Evolutionary conservation across 2,797 vertebrate species (phyloP), one percentile per base, ranked within the genome.

Genomic region (Hybognathus amarus): DNA sequence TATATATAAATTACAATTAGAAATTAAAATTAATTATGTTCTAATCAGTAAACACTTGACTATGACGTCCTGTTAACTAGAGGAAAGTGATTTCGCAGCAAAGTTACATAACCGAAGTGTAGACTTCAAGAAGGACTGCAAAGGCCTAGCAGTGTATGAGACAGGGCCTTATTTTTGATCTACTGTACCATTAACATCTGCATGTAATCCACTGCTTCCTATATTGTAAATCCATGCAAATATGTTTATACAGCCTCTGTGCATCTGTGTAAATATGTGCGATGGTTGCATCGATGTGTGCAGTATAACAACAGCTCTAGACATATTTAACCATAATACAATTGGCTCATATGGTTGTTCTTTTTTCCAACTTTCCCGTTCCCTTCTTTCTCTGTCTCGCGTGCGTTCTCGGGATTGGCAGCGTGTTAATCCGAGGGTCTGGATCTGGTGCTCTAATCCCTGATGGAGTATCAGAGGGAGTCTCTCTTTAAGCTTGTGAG

Each of bases 371-470:
- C 40, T 22, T n/a, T 76, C 17, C 59, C 24, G 50, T 40, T 64
- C 38, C 42, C 38, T 20, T 70, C 56, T 77, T 68, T 40, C 18
- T 52, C 85, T 40, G 30, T 64, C 33, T 85, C 22, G 1, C 22
- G 38, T 17, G 40, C 6, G 22, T 38, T 64, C 36, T 69, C n/a
- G 77, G 80, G 79, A 86, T 87, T 85, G 85, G 42, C 85, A 56
- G 59, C 12, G 61, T 76, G 67, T 79, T 88, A 84, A 87, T 90
- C 85, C 84, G 3, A 50, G 61, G 38, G 87, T 73, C 59, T 77
- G 84, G 77, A 80, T 69, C 80, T 85, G 68, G 24, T 18, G 69
- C 56, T 67, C 67, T 90, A 88, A 87, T 88, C 85, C 86, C 84
- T 79, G 71, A 75, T 81, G 79, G 38, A 52, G 85, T 83, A 85